Base-by-base conservation (phyloP, 1,140 invertebrate species). In the Drosophila trapezifrons region DNA sequence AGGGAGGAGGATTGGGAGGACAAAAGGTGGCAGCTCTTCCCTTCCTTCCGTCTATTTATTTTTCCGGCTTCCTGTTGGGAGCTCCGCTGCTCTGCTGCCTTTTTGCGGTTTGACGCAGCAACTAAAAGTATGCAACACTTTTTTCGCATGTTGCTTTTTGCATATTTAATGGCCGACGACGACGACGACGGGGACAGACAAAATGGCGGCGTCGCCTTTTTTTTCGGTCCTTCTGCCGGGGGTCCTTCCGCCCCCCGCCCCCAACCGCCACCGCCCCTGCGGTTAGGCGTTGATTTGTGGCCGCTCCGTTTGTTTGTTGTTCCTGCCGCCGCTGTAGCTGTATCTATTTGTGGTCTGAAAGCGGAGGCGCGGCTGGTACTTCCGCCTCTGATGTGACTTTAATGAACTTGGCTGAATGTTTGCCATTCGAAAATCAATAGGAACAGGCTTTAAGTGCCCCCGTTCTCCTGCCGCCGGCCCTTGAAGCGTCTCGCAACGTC, bases 41-140 rank as follows among this genome's bases (percentile, higher is more conserved):
- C 35, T 58, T 47, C 51, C 52, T 57, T 38, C 9, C 27, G 56
- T 81, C 80, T 86, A 86, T 86, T 86, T 86, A 86, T 86, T 86
- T 86, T 86, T 86, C 82, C 82, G 82, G 82, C 76, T 83, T 87
- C 84, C 82, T 84, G 78, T 81, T 58, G 75, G 56, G 20, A 38
- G 49, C 60, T 59, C 22, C 57, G 46, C 60, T 77, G 20, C 57
- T 70, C 57, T 65, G 59, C 62, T 85, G 83, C 82, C 82, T 89
- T 87, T 87, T 80, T 87, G 83, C 80, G 83, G 83, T 87, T 83
- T 83, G 80, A 77, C 79, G 80, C 84, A 86, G 84, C 83, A 74
- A 83, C 83, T 87, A 74, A 89, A 87, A 87, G 83, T 87, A 87
- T 87, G 83, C 84, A 87, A 87, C 80, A 87, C 79, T 87, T 87